phyloP scores from a whole-genome alignment of 2,113 vertebrate species.

The Cygnus atratus region DNA sequence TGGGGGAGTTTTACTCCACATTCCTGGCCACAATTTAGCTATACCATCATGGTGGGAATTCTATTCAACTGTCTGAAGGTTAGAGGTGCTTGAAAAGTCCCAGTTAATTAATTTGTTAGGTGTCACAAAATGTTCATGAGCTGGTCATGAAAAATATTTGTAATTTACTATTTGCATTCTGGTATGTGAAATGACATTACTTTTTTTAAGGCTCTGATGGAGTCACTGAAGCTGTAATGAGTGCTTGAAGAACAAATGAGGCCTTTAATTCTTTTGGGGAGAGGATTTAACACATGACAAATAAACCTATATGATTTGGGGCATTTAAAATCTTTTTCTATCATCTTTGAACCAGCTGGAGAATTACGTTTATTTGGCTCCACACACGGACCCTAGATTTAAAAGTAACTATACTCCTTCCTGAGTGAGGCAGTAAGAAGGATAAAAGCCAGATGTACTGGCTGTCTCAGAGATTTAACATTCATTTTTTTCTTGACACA shows the following conservation, averaged over 20 bases:
- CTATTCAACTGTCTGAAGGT: background rate
- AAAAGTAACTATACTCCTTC: constrained; percentile 42
- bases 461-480: background rate
- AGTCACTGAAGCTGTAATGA: background rate
- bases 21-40: background rate
- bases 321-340: background rate
- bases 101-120: background rate
- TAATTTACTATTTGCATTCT: background rate
- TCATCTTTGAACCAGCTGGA: background rate
- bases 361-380: constrained; percentile 17
- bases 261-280: background rate
- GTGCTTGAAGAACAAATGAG: background rate
- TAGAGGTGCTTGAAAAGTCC: background rate
- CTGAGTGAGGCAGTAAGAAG: background rate
- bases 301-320: background rate
- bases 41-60: background rate
- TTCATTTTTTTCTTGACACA: constrained; percentile 39
- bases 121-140: background rate
- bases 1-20: background rate
- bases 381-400: background rate
- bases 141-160: background rate
- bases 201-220: background rate
- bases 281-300: background rate
- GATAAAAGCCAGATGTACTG: constrained; percentile 58
- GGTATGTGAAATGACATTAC: background rate